Conservation (phyloP, 2,888 invertebrate genomes). For the Germaria angustata region DNA sequence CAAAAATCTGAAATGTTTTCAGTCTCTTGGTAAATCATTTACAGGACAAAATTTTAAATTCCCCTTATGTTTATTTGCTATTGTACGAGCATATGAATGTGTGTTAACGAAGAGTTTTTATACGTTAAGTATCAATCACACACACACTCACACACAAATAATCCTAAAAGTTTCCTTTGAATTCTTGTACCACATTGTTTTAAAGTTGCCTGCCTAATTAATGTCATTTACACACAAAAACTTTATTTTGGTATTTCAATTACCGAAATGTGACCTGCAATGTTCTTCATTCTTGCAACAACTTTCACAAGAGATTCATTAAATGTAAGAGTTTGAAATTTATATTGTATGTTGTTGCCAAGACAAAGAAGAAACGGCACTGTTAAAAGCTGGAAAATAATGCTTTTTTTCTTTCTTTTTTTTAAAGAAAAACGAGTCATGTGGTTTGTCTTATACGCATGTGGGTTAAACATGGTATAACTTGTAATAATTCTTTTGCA, state of each 20-base stretch:
- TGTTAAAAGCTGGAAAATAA: slow-evolving; percentile 34
- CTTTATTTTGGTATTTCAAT: slow-evolving; percentile 61
- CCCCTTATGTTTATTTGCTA: background rate
- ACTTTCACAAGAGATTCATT: slow-evolving; percentile 31
- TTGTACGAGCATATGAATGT: background rate
- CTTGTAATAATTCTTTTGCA: background rate
- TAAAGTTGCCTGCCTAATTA: slow-evolving; percentile 62
- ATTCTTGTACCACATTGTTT: slow-evolving; percentile 29
- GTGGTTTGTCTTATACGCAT: background rate
- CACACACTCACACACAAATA: background rate
- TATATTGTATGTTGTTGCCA: background rate
- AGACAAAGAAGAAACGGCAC: slow-evolving; percentile 24
- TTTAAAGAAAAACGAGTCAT: background rate
- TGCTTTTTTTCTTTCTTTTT: background rate
- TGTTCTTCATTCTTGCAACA: background rate
- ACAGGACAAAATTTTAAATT: slow-evolving; percentile 22
- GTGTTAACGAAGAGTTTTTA: background rate
- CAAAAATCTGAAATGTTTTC: slow-evolving; percentile 26
- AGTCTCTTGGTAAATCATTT: slow-evolving; percentile 35
- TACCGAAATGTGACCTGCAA: slow-evolving; percentile 37
- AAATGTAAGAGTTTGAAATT: slow-evolving; percentile 46
- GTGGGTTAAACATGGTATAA: background rate
- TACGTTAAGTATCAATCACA: background rate
- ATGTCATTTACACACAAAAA: slow-evolving; percentile 62
- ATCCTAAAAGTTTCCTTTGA: background rate